Base-by-base conservation (phyloP, 2,113 vertebrate genomes). In the Thalassarche chlororhynchos region DNA sequence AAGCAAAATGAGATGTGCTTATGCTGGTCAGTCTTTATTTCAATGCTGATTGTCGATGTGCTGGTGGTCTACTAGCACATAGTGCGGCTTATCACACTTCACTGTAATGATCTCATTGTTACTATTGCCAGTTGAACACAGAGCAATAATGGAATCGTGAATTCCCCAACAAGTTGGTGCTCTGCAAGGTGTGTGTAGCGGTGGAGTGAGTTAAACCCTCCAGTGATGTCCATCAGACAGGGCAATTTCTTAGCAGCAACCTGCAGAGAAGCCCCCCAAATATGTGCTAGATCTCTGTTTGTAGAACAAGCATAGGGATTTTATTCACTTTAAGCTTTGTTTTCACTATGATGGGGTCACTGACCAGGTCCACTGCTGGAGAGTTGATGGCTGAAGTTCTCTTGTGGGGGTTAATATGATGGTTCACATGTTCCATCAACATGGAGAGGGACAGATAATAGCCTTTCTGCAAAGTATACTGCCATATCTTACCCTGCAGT, bases 71-170 rank as follows among this genome's bases (percentile, higher is more conserved):
- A 17, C 17, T 23, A 83, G 79, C 17, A 40, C 29, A 10, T 21
- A 49, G 46, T 42, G 55, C 5, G 1, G 31, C 55, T 52, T 34
- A 21, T 34, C 17, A 7, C 28, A 42, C 1, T 2, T 42, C 44
- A 51, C 46, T 71, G 46, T 84, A 71, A 42, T 19, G 15, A 61
- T n/a, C 36, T 61, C 36, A 34, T n/a, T 40, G 29, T 70, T 70
- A 9, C 34, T 57, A 38, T 32, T 1, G 2, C 44, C 1, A 2
- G 21, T 26, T 1, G 2, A 32, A 58, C 34, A 40, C 21, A 40
- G 8, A 25, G 28, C 29, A 69, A 44, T 84, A 25, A 55, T 11
- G 40, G 21, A 55, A 46, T 46, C 1, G 5, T 34, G 55, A 38
- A 38, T 85, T 21, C 10, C 17, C 23, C 4, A 6, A 46, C 47